These are phyloP conservation scores for Druon quercuslanigerum DNA, from an alignment of 1,140 invertebrate species.

Conservation along the genomic window DNA sequence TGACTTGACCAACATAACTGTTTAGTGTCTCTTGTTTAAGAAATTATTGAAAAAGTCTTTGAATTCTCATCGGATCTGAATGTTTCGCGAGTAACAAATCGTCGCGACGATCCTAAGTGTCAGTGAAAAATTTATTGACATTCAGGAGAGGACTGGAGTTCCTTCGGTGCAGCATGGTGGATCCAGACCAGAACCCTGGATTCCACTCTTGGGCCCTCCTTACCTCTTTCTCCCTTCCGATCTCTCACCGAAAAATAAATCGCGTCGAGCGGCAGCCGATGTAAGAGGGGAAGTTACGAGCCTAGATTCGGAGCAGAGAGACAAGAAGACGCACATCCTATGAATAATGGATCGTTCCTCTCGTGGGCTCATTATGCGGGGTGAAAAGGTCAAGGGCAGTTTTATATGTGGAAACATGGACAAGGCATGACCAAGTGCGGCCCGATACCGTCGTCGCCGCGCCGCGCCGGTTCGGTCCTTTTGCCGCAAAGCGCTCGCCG, in stretches of 20 bases:
- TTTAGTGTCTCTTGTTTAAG: no score
- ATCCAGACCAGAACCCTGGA: constrained; percentile 30
- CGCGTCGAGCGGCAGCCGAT: constrained; percentile 53
- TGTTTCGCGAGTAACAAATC: not conserved
- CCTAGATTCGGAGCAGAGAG: constrained; percentile 65
- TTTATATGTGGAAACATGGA: constrained; percentile 63
- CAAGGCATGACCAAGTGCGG: constrained; percentile 44
- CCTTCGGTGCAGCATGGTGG: constrained; percentile 33
- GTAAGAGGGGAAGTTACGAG: constrained; percentile 61
- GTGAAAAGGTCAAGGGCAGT: constrained; percentile 70
- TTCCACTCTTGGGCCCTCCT: constrained; percentile 25
- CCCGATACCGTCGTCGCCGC: constrained; percentile 43
- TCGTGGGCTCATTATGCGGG: constrained; percentile 67
- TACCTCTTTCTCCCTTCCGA: constrained; percentile 39
- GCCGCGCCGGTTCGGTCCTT: constrained; percentile 37
- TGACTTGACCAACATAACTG: no score
- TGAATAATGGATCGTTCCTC: constrained; percentile 69
- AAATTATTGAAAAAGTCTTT: not conserved
- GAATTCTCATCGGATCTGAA: not conserved
- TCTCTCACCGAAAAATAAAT: constrained; percentile 59
- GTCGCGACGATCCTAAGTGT: not conserved
- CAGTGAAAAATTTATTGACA: constrained; percentile 2
- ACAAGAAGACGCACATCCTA: constrained; percentile 67
- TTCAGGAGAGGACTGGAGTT: constrained; percentile 2
- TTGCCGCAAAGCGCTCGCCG: constrained; percentile 45